Conservation (phyloP, 2,797 vertebrate genomes). For the Capromys pilorides region DNA sequence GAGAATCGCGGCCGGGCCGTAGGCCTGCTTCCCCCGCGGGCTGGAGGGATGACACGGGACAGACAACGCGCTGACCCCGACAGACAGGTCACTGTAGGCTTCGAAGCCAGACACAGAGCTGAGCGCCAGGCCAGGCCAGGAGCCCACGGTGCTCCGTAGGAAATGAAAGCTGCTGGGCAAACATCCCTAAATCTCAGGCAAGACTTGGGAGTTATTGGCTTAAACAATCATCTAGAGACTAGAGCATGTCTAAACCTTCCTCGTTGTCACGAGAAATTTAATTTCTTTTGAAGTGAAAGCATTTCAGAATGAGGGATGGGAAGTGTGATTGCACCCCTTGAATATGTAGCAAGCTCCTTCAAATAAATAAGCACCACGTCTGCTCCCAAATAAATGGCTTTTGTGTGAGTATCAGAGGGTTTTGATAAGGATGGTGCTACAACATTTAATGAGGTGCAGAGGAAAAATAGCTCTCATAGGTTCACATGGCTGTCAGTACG, state of each 20-base stretch:
- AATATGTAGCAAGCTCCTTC: conserved; percentile 49
- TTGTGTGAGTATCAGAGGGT: conserved; percentile 46
- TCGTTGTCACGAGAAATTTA: conserved; percentile 16
- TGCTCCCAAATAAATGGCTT: conserved; percentile 68
- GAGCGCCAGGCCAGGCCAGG: neutral
- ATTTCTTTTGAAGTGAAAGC: conserved; percentile 70
- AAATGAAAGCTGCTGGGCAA: conserved; percentile 19
- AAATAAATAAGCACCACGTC: conserved; percentile 77
- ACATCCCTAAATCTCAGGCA: neutral
- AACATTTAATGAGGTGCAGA: conserved; percentile 78
- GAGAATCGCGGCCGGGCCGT: neutral
- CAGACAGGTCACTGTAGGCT: rapidly evolving
- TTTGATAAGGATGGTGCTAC: conserved; percentile 77
- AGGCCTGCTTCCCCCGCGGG: neutral
- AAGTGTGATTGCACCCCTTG: conserved; percentile 30
- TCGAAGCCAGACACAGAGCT: neutral
- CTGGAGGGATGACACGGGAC: neutral
- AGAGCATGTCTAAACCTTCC: conserved; percentile 15
- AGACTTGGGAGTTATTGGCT: neutral
- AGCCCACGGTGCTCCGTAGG: rapidly evolving
- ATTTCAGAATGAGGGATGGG: conserved; percentile 49
- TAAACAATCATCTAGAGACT: neutral
- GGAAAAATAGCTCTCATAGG: conserved; percentile 76
- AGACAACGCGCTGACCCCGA: too few relatives aligned
- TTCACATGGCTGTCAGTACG: conserved; percentile 63